Base-by-base conservation (phyloP, 2,113 vertebrate species). In the Saguinus imperator region DNA sequence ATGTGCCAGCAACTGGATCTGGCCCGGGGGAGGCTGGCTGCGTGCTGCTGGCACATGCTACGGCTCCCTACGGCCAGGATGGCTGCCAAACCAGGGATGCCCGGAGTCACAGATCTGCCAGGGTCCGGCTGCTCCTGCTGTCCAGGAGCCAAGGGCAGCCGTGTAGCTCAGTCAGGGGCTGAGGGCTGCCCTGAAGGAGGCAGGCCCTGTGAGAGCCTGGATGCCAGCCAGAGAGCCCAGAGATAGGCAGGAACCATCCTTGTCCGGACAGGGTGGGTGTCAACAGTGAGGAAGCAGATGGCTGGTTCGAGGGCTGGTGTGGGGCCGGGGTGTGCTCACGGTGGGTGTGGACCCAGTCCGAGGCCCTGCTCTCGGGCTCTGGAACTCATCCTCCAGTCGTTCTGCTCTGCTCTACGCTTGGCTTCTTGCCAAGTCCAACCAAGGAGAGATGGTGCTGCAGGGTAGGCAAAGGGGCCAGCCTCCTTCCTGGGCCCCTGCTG, bases 271-370 rank as follows among this genome's bases (percentile, higher is more conserved):
- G 23, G 52, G 80, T 16, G 37, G 14, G 80, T 0, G 21, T 73
- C 37, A 23, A 0, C 23, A 18, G 1, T 23, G 9, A 4, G n/a
- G 20, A 32, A 21, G 40, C 80, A 6, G 6, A 35, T 35, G 29
- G 68, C 17, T 18, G 18, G 68, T 37, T 0, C 10, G 45, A 40
- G 50, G 37, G n/a, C 61, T 3, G 61, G 61, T 32, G 61, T 64
- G 61, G 27, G 25, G 75, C 5, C 27, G 1, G 0, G 2, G 80
- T 21, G 27, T 18, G n/a, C 6, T 8, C 43, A 3, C 3, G 27
- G 8, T 48, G 1, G 2, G 80, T 11, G 61, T n/a, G n/a, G 61
- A 9, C 37, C 37, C 52, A 6, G 61, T 13, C 12, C 2, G 0
- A 5, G 27, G 27, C 29, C 27, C 61, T 64, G 27, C 61, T 64